Evolutionary conservation across 1,140 invertebrate genomes (phyloP).

Genomic region (Proales similis): DNA sequence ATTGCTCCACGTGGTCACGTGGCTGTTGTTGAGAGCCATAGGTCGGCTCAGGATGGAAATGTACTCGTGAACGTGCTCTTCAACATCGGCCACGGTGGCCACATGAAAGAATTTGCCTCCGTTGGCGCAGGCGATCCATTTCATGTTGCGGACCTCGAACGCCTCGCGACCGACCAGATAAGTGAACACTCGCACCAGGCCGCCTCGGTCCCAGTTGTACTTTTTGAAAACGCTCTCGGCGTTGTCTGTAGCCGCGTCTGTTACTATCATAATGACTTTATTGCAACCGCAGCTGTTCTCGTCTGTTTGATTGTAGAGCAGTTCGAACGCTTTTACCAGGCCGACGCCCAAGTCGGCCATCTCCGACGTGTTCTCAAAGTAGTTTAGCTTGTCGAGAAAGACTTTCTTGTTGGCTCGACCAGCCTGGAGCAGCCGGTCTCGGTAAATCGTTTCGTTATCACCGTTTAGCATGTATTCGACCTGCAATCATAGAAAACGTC

Average conservation of each 20-base stretch:
- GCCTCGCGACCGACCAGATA: constrained; percentile 92
- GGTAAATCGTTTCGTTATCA: constrained; percentile 2
- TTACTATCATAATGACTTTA: constrained; percentile 95
- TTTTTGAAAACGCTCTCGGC: constrained; percentile 80
- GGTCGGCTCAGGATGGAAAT: not conserved
- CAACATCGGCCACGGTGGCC: constrained; percentile 76
- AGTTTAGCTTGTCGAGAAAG: constrained; percentile 5
- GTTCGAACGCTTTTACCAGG: constrained; percentile 77
- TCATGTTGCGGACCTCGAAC: constrained; percentile 77
- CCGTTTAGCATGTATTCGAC: constrained; percentile 12
- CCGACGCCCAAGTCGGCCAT: constrained; percentile 91
- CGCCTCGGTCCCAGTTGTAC: constrained; percentile 65
- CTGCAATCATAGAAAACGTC: too few relatives aligned
- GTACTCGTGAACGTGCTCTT: constrained; percentile 71
- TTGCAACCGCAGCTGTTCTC: constrained; percentile 64
- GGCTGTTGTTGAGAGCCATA: not conserved
- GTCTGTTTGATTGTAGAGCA: constrained; percentile 55
- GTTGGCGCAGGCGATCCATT: constrained; percentile 95
- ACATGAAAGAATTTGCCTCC: constrained; percentile 89
- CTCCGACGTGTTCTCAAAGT: constrained; percentile 64
- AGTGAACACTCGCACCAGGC: constrained; percentile 76
- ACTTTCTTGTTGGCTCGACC: constrained; percentile 26
- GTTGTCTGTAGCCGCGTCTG: constrained; percentile 88
- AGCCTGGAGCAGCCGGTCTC: constrained; percentile 6
- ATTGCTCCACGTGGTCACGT: not conserved